Evolutionary conservation across 2,797 vertebrate genomes (phyloP), one percentile per base, ranked within the genome.

Genomic region (Erethizon dorsatum): DNA sequence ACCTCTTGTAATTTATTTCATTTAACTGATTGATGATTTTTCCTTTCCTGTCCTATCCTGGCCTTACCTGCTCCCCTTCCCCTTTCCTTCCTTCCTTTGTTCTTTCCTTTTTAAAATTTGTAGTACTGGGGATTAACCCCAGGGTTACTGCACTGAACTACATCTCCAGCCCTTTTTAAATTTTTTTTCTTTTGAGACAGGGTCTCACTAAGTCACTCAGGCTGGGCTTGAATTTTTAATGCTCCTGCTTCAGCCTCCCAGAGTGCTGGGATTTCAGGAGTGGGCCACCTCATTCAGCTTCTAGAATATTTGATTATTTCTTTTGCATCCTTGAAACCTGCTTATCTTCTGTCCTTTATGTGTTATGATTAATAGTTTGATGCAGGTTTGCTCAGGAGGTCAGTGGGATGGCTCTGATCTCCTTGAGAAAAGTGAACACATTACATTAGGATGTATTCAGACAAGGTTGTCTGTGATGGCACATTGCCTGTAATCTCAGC

Each of bases 321-420:
- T 87, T 83, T 95, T 85, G 13, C 52, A 50, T 85, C 47, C 95
- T 97, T 90, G 71, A 90, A 92, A 79, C 61, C 59, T 96, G 31
- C 20, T 78, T 12, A 10, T 88, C 59, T 94, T 95, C 61, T 69
- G 0, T 73, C 78, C 24, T 77, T 90, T 86, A 22, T 90, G 45
- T 89, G 24, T 69, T 87, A 71, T 41, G 75, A 89, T 52, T 33
- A 37, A 54, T 82, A 87, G 45, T 83, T 87, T 26, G 57, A 50
- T 87, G 2, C 28, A 94, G 12, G n/a, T 86, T 83, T 90, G 69
- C 61, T 94, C 17, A 56, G 57, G 56, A 88, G n/a, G 17, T 89
- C 86, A 94, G 37, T 50, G 71, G 28, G 75, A 2, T 95, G n/a
- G 26, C 89, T 94, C 50, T 63, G 5, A 31, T 82, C 56, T 94